These are phyloP conservation scores for Planiliza haematocheilus DNA, from an alignment of 2,113 vertebrate species.

Conservation along the genomic window DNA sequence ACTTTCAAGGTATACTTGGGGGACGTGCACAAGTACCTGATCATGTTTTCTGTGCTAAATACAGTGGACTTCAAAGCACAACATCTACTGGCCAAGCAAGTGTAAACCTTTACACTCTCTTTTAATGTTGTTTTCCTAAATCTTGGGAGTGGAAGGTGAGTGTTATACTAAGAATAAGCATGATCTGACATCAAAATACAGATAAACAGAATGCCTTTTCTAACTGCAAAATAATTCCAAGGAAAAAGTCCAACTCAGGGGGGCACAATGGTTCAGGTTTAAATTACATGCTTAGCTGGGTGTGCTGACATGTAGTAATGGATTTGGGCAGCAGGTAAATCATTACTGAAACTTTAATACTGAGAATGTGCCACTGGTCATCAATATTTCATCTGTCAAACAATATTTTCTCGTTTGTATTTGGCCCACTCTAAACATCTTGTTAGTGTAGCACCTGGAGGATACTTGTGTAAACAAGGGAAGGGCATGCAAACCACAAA, in stretches of 20 bases:
- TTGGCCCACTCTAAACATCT: no score
- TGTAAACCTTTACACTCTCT: no score
- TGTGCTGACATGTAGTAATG: background rate
- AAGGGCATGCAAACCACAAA: background rate
- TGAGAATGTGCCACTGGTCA: background rate
- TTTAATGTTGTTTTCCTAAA: background rate
- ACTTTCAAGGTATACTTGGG: background rate
- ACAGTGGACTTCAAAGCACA: no score
- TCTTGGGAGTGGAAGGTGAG: background rate
- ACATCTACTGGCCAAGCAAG: background rate
- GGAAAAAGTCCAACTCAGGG: background rate
- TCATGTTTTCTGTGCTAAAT: no score
- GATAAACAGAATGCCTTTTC: background rate
- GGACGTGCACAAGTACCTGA: background rate
- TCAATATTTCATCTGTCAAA: no score
- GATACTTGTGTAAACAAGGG: slow-evolving; percentile 4
- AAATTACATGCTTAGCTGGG: background rate
- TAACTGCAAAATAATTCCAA: no score
- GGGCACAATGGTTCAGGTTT: background rate
- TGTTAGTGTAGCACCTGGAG: slow-evolving; percentile 11
- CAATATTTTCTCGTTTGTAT: no score
- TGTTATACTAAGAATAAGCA: background rate
- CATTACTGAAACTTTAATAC: background rate
- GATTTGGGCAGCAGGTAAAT: slow-evolving; percentile 12
- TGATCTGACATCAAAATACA: slow-evolving; percentile 12